A percentile compares a stretch with the other conserved stretches of the same genome.
These are phyloP conservation scores for Conger conger DNA, from an alignment of 2,113 vertebrate genomes.

Conservation along the genomic window DNA sequence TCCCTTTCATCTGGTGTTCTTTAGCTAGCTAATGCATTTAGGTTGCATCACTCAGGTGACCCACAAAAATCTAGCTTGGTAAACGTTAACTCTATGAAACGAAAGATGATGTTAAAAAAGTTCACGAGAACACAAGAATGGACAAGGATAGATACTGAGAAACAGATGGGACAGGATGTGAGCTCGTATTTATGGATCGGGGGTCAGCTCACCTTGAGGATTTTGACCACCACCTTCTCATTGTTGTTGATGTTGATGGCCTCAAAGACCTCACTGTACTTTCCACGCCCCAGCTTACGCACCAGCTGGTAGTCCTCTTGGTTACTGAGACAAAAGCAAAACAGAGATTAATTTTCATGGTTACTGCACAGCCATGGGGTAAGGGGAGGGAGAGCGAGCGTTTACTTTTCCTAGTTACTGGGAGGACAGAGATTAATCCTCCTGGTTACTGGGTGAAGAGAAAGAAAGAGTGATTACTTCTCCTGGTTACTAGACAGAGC, in stretches of 20 bases:
- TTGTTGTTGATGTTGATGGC: constrained; percentile 98
- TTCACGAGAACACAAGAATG: too few relatives aligned
- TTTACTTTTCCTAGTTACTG: constrained; percentile 65
- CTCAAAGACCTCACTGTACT: constrained; percentile 98
- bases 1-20: too few relatives aligned
- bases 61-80: too few relatives aligned
- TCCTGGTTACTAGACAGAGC: too few relatives aligned
- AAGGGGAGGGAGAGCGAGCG: constrained; percentile 16
- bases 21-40: too few relatives aligned
- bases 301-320: constrained; percentile 98
- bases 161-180: not conserved
- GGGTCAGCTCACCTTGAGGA: constrained; percentile 85
- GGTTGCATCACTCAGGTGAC: too few relatives aligned
- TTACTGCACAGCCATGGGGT: too few relatives aligned
- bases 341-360: not conserved
- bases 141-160: not conserved
- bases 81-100: too few relatives aligned
- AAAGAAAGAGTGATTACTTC: constrained; percentile 70
- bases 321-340: constrained; percentile 69
- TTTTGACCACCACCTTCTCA: constrained; percentile 96
- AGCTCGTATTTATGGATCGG: not conserved
- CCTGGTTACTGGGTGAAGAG: constrained; percentile 72
- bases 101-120: too few relatives aligned
- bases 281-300: constrained; percentile 92
- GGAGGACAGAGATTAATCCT: constrained; percentile 62